A percentile compares a stretch with the other conserved stretches of the same genome.
phyloP scores from a whole-genome alignment of 2,888 invertebrate genomes.

The Deroplatys truncata region DNA sequence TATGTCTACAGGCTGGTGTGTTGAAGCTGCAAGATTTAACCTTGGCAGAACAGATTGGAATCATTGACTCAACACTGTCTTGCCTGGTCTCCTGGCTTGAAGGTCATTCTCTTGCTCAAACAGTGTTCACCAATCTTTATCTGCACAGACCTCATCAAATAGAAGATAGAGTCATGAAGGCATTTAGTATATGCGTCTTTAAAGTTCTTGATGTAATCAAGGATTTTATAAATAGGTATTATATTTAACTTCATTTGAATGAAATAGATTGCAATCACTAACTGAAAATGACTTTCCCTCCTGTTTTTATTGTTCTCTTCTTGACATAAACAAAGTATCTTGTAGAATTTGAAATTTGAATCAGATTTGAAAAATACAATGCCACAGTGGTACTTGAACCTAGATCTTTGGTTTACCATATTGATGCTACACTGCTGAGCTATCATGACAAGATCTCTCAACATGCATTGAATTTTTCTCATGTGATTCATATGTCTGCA shows the following conservation, averaged over 20 bases:
- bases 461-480: too few relatives aligned
- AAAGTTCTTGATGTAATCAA: slow-evolving; percentile 86
- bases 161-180: slow-evolving; percentile 74
- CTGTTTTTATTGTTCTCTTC: too few relatives aligned
- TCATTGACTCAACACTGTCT: slow-evolving; percentile 90
- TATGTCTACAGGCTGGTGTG: slow-evolving; percentile 61
- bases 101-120: slow-evolving; percentile 94
- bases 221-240: slow-evolving; percentile 79
- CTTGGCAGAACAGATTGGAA: slow-evolving; percentile 78
- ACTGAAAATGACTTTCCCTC: too few relatives aligned
- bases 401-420: too few relatives aligned
- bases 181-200: slow-evolving; percentile 82
- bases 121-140: slow-evolving; percentile 94
- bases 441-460: too few relatives aligned
- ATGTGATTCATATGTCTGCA: too few relatives aligned
- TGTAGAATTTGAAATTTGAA: too few relatives aligned
- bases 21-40: slow-evolving; percentile 73
- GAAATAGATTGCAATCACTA: too few relatives aligned
- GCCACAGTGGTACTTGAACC: too few relatives aligned
- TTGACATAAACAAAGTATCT: too few relatives aligned
- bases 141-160: slow-evolving; percentile 86
- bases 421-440: too few relatives aligned
- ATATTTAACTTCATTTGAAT: neutral
- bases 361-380: too few relatives aligned
- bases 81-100: slow-evolving; percentile 97